Conservation (phyloP, 1,140 invertebrate genomes). For the Mercenaria mercenaria region DNA sequence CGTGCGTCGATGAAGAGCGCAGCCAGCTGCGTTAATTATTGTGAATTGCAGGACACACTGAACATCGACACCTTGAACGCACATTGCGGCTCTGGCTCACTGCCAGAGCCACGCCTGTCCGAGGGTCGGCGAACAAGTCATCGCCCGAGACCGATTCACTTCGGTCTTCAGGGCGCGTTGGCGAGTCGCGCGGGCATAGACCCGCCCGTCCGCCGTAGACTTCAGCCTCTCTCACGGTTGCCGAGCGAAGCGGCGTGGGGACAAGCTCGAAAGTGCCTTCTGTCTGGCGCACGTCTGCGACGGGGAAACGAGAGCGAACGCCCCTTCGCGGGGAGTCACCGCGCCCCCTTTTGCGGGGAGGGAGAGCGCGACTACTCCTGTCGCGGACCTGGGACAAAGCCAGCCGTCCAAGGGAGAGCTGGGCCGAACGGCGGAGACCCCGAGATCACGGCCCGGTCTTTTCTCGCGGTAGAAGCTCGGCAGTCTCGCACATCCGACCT, state of each 20-base stretch:
- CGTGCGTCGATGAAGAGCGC: constrained; percentile 93
- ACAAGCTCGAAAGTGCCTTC: not conserved
- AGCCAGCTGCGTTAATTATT: too few relatives aligned
- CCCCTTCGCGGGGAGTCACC: too few relatives aligned
- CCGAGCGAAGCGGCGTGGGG: constrained; percentile 69
- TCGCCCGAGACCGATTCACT: constrained; percentile 88
- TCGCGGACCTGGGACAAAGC: too few relatives aligned
- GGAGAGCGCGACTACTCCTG: not conserved
- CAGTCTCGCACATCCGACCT: constrained; percentile 88
- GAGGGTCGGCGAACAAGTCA: constrained; percentile 52
- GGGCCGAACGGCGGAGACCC: too few relatives aligned
- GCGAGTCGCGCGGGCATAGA: constrained; percentile 10
- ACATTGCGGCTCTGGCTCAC: constrained; percentile 91
- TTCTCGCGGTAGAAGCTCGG: not conserved
- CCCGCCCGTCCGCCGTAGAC: constrained; percentile 19
- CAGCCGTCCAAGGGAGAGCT: not conserved
- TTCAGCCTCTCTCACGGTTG: not conserved
- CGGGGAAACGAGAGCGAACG: too few relatives aligned
- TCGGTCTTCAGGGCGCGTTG: constrained; percentile 86
- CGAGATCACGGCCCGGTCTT: not conserved
- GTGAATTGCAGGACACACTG: constrained; percentile 93
- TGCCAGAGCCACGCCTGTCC: constrained; percentile 50
- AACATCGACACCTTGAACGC: constrained; percentile 93
- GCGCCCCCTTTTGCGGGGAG: not conserved
- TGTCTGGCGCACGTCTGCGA: not conserved